A percentile compares a stretch with the other conserved stretches of the same genome.
Evolutionary conservation across 2,888 invertebrate genomes (phyloP).

Genomic region (Plagiodera versicolora): DNA sequence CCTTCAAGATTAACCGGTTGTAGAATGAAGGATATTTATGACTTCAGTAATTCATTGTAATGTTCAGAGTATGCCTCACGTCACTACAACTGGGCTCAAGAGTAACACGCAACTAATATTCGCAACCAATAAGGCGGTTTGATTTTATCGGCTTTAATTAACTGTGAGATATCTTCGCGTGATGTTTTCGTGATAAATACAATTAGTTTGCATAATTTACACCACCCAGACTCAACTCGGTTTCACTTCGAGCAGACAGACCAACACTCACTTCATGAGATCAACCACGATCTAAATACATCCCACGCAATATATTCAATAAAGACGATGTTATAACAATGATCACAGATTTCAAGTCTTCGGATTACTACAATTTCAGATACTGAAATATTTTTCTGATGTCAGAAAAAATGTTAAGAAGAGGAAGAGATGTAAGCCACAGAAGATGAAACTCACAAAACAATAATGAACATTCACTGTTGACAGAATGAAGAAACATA

Average conservation of each 20-base stretch:
- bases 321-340: not conserved
- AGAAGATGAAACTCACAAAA: too few species aligned
- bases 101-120: conserved; percentile 22
- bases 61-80: conserved; percentile 22
- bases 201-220: conserved; percentile 16
- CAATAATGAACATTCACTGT: too few species aligned
- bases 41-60: conserved; percentile 21
- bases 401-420: too few species aligned
- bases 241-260: not conserved
- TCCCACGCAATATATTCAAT: too few species aligned
- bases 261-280: not conserved
- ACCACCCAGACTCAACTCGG: conserved; percentile 3
- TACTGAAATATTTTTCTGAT: too few species aligned
- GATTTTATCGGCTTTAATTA: conserved; percentile 24
- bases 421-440: too few species aligned
- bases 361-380: too few species aligned
- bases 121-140: conserved; percentile 20
- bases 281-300: not conserved
- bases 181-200: conserved; percentile 19
- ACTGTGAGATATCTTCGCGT: conserved; percentile 22
- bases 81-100: conserved; percentile 12
- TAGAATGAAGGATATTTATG: conserved; percentile 22
- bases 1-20: conserved; percentile 19
- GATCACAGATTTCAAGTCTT: too few species aligned
- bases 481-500: too few species aligned